Conservation (phyloP, 2,888 invertebrate species). For the Cynaeus angustus region DNA sequence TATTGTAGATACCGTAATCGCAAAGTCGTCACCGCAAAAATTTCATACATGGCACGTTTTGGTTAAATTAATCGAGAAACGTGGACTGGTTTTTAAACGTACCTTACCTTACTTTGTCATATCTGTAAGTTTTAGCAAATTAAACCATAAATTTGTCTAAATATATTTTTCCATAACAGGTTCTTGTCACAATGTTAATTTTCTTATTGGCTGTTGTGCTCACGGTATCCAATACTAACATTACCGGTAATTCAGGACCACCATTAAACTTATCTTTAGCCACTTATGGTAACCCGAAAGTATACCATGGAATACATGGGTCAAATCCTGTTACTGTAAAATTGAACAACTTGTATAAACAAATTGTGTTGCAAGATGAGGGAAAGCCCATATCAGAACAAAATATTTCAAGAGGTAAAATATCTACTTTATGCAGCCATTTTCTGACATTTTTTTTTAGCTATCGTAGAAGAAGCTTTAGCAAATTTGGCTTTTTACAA, state of each 20-base stretch:
- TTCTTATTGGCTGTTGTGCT: neutral
- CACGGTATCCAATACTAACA: neutral
- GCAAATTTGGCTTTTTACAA: neutral
- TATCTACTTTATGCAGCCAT: too few relatives aligned
- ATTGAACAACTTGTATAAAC: neutral
- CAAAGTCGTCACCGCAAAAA: too few relatives aligned
- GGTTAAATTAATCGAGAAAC: too few relatives aligned
- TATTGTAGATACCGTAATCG: too few relatives aligned
- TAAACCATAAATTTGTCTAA: too few relatives aligned
- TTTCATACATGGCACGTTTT: too few relatives aligned
- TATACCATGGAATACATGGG: neutral
- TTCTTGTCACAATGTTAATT: neutral
- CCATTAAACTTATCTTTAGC: neutral
- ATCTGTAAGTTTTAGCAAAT: too few relatives aligned
- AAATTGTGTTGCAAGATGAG: neutral
- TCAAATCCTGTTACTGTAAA: neutral
- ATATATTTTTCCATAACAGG: too few relatives aligned
- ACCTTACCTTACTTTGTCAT: too few relatives aligned
- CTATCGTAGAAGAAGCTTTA: neutral
- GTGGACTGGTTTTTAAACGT: too few relatives aligned
- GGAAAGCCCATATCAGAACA: neutral
- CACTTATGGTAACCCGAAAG: neutral
- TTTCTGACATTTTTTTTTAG: too few relatives aligned
- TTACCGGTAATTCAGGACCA: neutral
- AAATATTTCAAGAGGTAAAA: neutral